These are phyloP conservation scores for Nothobranchius furzeri DNA, from an alignment of 2,113 vertebrate genomes.

Conservation along the genomic window DNA sequence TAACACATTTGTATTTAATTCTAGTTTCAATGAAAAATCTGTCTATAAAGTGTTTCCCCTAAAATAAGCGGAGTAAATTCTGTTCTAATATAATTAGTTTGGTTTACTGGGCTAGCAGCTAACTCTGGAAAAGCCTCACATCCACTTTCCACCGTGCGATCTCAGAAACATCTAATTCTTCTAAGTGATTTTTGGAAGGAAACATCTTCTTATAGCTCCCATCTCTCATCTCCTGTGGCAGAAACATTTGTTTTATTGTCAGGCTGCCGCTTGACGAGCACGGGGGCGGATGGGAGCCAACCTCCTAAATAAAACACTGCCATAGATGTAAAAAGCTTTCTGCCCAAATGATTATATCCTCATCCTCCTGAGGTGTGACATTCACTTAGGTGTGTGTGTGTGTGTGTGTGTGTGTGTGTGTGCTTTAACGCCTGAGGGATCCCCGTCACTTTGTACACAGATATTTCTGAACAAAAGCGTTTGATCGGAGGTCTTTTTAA, in stretches of 20 bases:
- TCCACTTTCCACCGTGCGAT: background rate
- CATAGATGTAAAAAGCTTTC: conserved; percentile 57
- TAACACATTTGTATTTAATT: background rate
- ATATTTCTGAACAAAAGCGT: conserved; percentile 28
- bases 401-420: conserved; percentile 1
- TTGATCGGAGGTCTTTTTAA: conserved; percentile 65
- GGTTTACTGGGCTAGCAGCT: background rate
- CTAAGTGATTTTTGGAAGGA: conserved; percentile 11
- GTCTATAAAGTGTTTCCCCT: background rate
- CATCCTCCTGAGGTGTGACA: conserved; percentile 42
- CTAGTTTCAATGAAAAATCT: background rate
- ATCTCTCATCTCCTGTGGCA: conserved; percentile 7
- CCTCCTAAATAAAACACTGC: conserved; percentile 58
- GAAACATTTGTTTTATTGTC: conserved; percentile 41
- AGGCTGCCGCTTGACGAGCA: conserved; percentile 7
- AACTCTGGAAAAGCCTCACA: background rate
- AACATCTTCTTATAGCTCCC: background rate
- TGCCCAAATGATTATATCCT: conserved; percentile 67
- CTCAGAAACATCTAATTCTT: conserved; percentile 15
- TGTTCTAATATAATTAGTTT: background rate
- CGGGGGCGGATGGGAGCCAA: conserved; percentile 29
- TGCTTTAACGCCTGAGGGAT: conserved; percentile 43
- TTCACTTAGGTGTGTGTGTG: conserved; percentile 37
- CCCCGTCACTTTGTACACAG: conserved; percentile 31
- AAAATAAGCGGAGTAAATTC: background rate